These are phyloP conservation scores for Agrenia bidenticulata DNA, from an alignment of 2,888 invertebrate genomes.

Conservation along the genomic window DNA sequence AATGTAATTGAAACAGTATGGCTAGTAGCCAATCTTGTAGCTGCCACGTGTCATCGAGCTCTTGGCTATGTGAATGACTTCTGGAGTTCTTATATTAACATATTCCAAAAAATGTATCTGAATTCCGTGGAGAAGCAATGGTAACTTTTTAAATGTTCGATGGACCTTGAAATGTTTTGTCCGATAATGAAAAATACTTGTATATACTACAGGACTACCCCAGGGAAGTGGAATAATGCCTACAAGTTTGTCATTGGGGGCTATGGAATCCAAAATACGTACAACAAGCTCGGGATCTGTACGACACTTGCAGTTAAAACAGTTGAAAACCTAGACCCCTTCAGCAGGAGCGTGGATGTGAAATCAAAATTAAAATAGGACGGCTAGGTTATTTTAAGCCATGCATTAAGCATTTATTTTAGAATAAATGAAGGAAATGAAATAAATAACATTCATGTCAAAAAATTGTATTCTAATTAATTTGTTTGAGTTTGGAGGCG, in stretches of 20 bases:
- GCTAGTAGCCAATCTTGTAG: slow-evolving; percentile 25
- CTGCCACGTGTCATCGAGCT: slow-evolving; percentile 17
- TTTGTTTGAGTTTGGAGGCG: no score
- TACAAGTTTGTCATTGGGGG: slow-evolving; percentile 32
- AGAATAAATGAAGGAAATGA: no score
- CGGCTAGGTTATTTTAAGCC: no score
- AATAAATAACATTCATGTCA: no score
- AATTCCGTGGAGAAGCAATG: slow-evolving; percentile 23
- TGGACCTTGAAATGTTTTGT: background rate
- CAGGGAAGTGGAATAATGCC: slow-evolving; percentile 1
- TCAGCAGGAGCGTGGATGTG: background rate
- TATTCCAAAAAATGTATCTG: slow-evolving; percentile 25
- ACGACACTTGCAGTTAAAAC: background rate
- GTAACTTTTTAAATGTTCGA: slow-evolving; percentile 5
- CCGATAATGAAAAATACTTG: background rate
- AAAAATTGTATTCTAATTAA: no score
- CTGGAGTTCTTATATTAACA: slow-evolving; percentile 22
- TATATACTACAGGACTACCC: slow-evolving; percentile 11
- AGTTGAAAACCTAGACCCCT: slow-evolving; percentile 8
- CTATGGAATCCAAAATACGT: slow-evolving; percentile 25
- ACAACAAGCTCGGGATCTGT: slow-evolving; percentile 21
- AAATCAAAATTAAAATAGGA: no score
- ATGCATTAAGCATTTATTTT: no score
- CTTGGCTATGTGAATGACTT: slow-evolving; percentile 21
- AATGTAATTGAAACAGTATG: slow-evolving; percentile 31